A percentile compares a stretch with the other conserved stretches of the same genome.
Evolutionary conservation across 2,888 invertebrate genomes (phyloP).

Genomic region (Hypsopygia costalis): DNA sequence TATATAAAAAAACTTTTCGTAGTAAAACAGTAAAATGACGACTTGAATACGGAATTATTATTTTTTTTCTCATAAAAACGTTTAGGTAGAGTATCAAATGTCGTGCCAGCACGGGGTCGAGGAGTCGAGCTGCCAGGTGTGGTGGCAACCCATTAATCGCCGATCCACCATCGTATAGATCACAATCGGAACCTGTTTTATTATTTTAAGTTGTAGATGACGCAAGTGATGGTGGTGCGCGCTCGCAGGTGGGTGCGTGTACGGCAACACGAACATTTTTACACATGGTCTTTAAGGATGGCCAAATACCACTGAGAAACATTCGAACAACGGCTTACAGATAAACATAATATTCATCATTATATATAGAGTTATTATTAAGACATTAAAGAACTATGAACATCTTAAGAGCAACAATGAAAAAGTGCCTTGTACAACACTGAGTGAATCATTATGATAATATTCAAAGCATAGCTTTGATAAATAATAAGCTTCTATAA

Average conservation of each 20-base stretch:
- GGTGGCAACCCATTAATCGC: conserved; percentile 65
- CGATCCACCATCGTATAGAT: conserved; percentile 71
- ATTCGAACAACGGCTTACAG: too few relatives aligned
- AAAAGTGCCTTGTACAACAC: too few relatives aligned
- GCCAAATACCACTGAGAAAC: conserved; percentile 24
- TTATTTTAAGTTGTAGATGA: conserved; percentile 79
- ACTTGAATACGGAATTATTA: conserved; percentile 45
- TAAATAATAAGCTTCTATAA: too few relatives aligned
- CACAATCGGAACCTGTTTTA: conserved; percentile 77
- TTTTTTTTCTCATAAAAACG: conserved; percentile 39
- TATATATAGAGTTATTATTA: too few relatives aligned
- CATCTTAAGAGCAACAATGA: too few relatives aligned
- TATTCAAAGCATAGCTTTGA: too few relatives aligned
- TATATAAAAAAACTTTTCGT: not conserved
- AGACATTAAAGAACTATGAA: too few relatives aligned
- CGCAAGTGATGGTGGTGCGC: conserved; percentile 65
- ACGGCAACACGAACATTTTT: conserved; percentile 43
- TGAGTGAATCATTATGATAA: too few relatives aligned
- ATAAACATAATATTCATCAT: too few relatives aligned
- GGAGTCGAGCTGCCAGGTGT: conserved; percentile 59
- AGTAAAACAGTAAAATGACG: conserved; percentile 24
- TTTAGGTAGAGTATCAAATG: conserved; percentile 45
- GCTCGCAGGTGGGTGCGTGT: conserved; percentile 64
- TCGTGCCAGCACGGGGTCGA: conserved; percentile 56
- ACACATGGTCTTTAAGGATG: conserved; percentile 35